Conservation (phyloP, 2,888 invertebrate species). For the Diaphora mendica region DNA sequence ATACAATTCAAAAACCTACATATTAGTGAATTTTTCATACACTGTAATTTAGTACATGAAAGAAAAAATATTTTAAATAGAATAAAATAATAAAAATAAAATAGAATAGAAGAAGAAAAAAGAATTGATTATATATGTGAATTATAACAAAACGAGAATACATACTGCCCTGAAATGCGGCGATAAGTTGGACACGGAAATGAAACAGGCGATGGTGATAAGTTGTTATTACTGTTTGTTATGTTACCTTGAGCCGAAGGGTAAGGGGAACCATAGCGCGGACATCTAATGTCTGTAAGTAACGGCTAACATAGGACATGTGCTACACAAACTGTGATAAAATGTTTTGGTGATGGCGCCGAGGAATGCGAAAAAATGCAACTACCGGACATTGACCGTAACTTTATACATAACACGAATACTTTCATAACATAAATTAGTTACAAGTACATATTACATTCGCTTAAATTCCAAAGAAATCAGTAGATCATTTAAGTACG, state of each 20-base stretch:
- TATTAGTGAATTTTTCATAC: too few relatives aligned
- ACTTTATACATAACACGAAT: slow-evolving; percentile 11
- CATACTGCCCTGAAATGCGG: slow-evolving; percentile 61
- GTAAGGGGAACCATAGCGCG: slow-evolving; percentile 39
- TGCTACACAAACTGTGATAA: slow-evolving; percentile 33
- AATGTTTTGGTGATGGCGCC: slow-evolving; percentile 28
- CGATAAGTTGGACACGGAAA: slow-evolving; percentile 72
- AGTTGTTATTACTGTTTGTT: slow-evolving; percentile 73
- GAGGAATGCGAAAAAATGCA: slow-evolving; percentile 27
- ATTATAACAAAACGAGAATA: slow-evolving; percentile 49
- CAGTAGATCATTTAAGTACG: background rate
- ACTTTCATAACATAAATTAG: slow-evolving; percentile 3
- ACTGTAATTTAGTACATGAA: background rate
- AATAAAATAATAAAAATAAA: slow-evolving; percentile 4
- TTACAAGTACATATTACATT: background rate
- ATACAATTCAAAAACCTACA: too few relatives aligned
- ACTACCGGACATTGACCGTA: background rate
- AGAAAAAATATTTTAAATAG: too few relatives aligned
- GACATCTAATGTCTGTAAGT: slow-evolving; percentile 43
- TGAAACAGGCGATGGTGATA: slow-evolving; percentile 74
- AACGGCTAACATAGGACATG: slow-evolving; percentile 34
- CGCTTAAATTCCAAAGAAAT: background rate
- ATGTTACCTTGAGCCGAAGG: slow-evolving; percentile 57
- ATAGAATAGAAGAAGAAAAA: background rate
- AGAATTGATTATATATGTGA: background rate